Evolutionary conservation across 2,888 invertebrate species (phyloP).

Genomic region (Drosophila falleni): DNA sequence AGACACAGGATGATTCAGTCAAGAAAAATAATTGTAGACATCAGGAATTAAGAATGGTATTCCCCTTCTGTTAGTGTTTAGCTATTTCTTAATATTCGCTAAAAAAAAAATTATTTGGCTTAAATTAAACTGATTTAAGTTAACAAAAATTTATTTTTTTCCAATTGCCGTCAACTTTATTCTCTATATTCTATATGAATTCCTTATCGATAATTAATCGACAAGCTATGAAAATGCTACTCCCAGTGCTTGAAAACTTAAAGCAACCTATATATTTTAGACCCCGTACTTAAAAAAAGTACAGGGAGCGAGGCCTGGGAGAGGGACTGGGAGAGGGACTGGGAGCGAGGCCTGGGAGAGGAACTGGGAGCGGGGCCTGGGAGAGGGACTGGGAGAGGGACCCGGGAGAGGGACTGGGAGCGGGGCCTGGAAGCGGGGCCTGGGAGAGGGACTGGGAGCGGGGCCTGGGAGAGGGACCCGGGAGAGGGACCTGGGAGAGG

Average conservation of each 20-base stretch:
- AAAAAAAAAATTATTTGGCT: not conserved
- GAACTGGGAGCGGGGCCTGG: no score
- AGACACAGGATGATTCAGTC: slow-evolving; percentile 46
- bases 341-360: no score
- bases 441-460: no score
- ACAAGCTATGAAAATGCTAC: not conserved
- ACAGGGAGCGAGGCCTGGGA: no score
- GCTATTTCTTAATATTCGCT: not conserved
- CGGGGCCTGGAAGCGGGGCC: no score
- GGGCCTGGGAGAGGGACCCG: no score
- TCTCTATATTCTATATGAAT: not conserved
- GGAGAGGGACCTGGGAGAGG: no score
- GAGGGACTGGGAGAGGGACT: no score
- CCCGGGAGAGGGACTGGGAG: no score
- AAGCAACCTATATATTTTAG: no score
- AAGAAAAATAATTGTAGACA: not conserved
- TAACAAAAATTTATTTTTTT: not conserved
- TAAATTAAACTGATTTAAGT: not conserved
- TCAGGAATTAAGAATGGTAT: not conserved
- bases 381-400: no score
- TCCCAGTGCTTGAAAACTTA: not conserved
- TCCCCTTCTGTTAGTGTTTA: slow-evolving; percentile 5
- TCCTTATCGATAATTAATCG: not conserved
- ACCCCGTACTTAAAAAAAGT: no score
- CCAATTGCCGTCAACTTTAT: not conserved